Base-by-base conservation (phyloP, 2,797 vertebrate species). In the Spheniscus humboldti region DNA sequence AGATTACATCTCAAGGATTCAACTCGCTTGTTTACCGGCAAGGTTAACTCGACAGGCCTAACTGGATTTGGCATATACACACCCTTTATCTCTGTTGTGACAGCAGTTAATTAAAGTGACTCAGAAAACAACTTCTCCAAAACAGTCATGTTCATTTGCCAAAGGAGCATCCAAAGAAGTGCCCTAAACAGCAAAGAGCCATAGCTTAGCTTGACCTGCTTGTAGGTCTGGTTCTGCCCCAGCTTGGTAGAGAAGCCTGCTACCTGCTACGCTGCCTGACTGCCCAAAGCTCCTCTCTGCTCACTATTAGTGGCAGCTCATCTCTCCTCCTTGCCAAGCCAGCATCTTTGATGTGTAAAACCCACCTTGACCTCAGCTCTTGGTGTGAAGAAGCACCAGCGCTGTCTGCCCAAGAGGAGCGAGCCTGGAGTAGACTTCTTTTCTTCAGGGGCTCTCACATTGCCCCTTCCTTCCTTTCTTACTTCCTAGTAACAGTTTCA, bases 11-110 rank as follows among this genome's bases (percentile, higher is more conserved):
- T 88, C 59, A 88, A 86, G n/a, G 31, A 31, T 76, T 79, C 43
- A 67, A 30, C 78, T 90, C 41, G 11, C 35, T 69, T 94, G 73
- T 84, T 96, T 85, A 79, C 69, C 2, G 8, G n/a, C 55, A 66
- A 31, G 37, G 67, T 95, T 88, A 86, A 92, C 86, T 75, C 3
- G 16, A 79, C 96, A 96, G 86, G 96, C 71, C 73, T 74, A 78
- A 93, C 96, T 88, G 96, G 96, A 92, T 95, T 94, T 94, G 92
- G 59, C 76, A 86, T 37, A 27, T 62, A 90, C 92, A 94, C 96
- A 88, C 94, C 95, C 94, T 96, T 95, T 96, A 94, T 94, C 93
- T 97, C 82, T 88, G 69, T 96, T 97, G 91, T 95, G 96, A 96
- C 96, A 97, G 90, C 48, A 93, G 69, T 93, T 96, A 90, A 96